A percentile compares a stretch with the other conserved stretches of the same genome.
Conservation (phyloP, 2,113 vertebrate genomes). For the Aythya baeri region DNA sequence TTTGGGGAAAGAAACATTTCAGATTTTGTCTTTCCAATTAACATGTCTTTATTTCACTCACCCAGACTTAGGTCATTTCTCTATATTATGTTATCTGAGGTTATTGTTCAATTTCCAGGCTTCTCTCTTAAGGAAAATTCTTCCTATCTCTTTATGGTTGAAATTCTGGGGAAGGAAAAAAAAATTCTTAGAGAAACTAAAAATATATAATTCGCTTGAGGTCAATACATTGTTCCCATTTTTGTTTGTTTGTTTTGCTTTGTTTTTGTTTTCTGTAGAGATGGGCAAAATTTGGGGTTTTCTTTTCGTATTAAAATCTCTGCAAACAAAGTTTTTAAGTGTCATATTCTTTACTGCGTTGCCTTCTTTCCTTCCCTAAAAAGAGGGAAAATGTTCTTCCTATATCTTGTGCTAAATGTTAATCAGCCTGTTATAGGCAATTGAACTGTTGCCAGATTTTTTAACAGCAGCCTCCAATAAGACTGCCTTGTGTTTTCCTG, state of each 20-base stretch:
- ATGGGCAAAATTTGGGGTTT: background rate
- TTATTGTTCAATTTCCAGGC: background rate
- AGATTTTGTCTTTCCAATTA: constrained; percentile 11
- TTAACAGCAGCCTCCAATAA: background rate
- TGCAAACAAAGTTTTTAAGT: background rate
- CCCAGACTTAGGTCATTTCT: background rate
- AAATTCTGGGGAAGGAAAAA: background rate
- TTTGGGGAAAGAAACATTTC: background rate
- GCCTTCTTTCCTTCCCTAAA: background rate
- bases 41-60: background rate
- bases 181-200: background rate
- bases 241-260: background rate
- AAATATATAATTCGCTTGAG: background rate
- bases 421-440: background rate
- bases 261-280: background rate
- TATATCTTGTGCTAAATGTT: background rate
- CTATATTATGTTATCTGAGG: background rate
- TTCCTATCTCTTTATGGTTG: background rate
- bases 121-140: background rate
- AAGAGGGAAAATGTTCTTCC: background rate
- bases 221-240: background rate
- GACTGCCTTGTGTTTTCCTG: background rate
- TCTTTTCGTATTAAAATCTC: background rate
- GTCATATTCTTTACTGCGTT: background rate
- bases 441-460: background rate